Conservation (phyloP, 2,888 invertebrate species). For the Xestia xanthographa region DNA sequence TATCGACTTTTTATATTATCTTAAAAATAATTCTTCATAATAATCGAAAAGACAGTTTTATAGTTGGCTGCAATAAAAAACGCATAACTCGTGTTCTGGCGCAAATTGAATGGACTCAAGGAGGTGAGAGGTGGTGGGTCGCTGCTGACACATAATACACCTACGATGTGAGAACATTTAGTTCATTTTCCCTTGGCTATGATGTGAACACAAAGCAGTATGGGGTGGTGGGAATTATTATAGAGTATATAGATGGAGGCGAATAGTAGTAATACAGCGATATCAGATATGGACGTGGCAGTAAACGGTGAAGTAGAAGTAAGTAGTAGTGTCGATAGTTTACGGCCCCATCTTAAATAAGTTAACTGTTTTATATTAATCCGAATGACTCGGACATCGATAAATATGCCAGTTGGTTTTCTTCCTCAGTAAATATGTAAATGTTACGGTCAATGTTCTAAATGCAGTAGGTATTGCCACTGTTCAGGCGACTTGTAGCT, state of each 20-base stretch:
- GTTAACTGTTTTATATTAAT: constrained; percentile 55
- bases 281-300: constrained; percentile 62
- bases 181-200: constrained; percentile 68
- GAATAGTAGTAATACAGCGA: constrained; percentile 54
- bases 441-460: constrained; percentile 51
- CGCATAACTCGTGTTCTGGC: constrained; percentile 83
- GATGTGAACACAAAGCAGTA: constrained; percentile 73
- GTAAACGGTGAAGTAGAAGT: constrained; percentile 42
- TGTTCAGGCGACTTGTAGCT: constrained; percentile 19
- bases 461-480: constrained; percentile 32
- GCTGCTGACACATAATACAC: constrained; percentile 60
- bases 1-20: constrained; percentile 53
- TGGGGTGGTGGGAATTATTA: constrained; percentile 74
- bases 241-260: constrained; percentile 53
- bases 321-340: constrained; percentile 32
- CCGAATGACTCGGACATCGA: constrained; percentile 33
- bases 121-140: constrained; percentile 73
- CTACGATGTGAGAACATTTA: constrained; percentile 60
- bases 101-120: constrained; percentile 84
- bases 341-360: constrained; percentile 49
- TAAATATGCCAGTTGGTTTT: constrained; percentile 55
- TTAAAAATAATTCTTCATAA: constrained; percentile 77
- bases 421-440: constrained; percentile 60
- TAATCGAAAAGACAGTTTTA: constrained; percentile 84
- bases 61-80: constrained; percentile 87